phyloP scores from a whole-genome alignment of 2,888 invertebrate genomes.

The Agrotis exclamationis region DNA sequence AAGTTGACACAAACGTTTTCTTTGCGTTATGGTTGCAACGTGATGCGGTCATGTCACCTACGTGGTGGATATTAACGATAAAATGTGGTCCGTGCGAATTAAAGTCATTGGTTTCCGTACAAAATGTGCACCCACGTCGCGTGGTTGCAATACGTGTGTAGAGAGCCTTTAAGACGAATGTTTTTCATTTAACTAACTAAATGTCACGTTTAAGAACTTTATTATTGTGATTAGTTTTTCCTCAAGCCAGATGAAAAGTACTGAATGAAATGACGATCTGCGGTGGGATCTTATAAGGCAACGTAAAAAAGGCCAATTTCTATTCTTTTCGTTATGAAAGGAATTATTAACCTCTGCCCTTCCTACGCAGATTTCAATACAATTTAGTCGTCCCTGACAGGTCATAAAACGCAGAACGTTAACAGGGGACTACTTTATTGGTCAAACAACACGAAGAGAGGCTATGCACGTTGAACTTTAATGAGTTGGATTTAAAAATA shows the following conservation, averaged over 20 bases:
- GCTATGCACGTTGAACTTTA: slow-evolving; percentile 19
- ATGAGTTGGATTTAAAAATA: slow-evolving; percentile 21
- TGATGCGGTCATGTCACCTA: too few species aligned
- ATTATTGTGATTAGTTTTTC: not conserved
- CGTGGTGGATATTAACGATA: too few species aligned
- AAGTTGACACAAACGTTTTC: too few species aligned
- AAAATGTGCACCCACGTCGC: too few species aligned
- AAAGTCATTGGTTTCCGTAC: too few species aligned
- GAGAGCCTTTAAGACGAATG: too few species aligned
- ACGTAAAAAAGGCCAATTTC: slow-evolving; percentile 4
- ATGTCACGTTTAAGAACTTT: not conserved
- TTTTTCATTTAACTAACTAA: not conserved
- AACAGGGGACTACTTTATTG: slow-evolving; percentile 33
- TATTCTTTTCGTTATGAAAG: slow-evolving; percentile 24
- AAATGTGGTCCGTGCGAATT: too few species aligned
- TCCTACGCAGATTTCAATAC: slow-evolving; percentile 37
- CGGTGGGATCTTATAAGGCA: slow-evolving; percentile 8
- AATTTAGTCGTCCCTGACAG: slow-evolving; percentile 19
- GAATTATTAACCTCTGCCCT: not conserved
- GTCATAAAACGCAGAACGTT: slow-evolving; percentile 25
- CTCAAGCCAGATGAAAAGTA: not conserved
- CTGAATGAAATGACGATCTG: not conserved
- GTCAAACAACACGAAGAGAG: slow-evolving; percentile 13
- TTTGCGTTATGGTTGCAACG: too few species aligned
- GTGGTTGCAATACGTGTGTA: too few species aligned